Evolutionary conservation across 2,888 invertebrate genomes (phyloP), one percentile per base, ranked within the genome.

Genomic region (Aleiodes leptofemur): DNA sequence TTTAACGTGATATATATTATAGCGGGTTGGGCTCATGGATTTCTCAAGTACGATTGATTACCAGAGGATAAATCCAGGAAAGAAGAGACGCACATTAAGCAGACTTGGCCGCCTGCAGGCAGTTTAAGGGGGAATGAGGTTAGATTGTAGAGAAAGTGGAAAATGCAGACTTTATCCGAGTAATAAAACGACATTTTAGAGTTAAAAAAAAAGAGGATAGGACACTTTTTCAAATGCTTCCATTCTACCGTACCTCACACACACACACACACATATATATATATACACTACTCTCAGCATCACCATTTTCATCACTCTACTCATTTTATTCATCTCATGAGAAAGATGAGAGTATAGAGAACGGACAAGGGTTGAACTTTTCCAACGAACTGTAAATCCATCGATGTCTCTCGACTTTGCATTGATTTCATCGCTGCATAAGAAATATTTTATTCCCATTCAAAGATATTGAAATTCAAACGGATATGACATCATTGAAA

Each of bases 1-100:
- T 86, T 9, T 85, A 86, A 85, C 85, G 86, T 87, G 87, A 87
- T 87, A 87, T 87, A 87, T 87, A 87, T 86, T 85, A 23, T 23
- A 23, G 82, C 84, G 83, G 81, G 82, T 81, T 84, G 83, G 82
- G 66, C 48, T 23, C 68, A 69, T 74, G 68, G 79, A 74, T 74
- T 77, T 72, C 76, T 76, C 77, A 81, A 79, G 75, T 82, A 87
- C 87, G 87, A 87, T 87, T 87, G 87, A 87, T 87, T 86, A 85
- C 87, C 83, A 82, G 77, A 80, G 85, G 86, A 87, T 87, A 87
- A 87, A 87, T 87, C 86, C 86, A 83, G 82, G 14, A 1, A 14
- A 61, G 51, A 68, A 50, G 82, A 83, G 70, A 72, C 86, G 85
- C 83, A 85, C 86, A 87, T 87, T 87, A 87, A 87, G 85, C 85